Base-by-base conservation (phyloP, 2,113 vertebrate genomes). In the Misgurnus anguillicaudatus region DNA sequence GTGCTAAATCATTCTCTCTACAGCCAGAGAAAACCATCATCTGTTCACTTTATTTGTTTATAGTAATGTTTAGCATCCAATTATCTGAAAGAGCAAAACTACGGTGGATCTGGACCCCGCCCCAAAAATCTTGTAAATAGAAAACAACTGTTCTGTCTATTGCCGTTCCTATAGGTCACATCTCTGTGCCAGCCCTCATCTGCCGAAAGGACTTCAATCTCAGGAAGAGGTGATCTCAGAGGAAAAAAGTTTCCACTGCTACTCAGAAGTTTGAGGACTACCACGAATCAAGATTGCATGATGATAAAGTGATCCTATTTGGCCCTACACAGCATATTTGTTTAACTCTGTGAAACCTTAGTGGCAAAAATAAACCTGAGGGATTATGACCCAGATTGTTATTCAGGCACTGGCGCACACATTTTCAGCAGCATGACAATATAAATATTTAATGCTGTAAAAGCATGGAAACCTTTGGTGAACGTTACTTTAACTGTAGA, bases 141-240 rank as follows among this genome's bases (percentile, higher is more conserved):
- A 14, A 84, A 86, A 73, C 80, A 77, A 85, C 73, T 82, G 57
- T 79, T 82, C 75, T 5, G 58, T 47, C 79, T 42, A 61, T 5
- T 38, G 80, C 58, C 38, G 67, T 53, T 67, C 66, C 66, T 66
- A 42, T 60, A 41, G 39, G 79, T 81, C 51, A 39, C 38, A 67
- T 66, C 68, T 72, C 51, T 39, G 31, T 58, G 71, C 67, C 58
- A 76, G 60, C 6, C 62, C 45, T 36, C n/a, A n/a, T n/a, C 62
- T 62, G 80, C 68, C 83, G 11, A 84, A 24, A 62, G 73, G n/a
- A 55, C 64, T 70, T 70, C 21, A 53, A 38, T 31, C 68, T 21
- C 24, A 51, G 58, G 63, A 78, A 78, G 74, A 85, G 85, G 85
- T 83, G 70, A 57, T 53, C 57, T 55, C 68, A 63, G 65, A 17